Conservation (phyloP, 2,888 invertebrate genomes). For the Chironomus tentans region DNA sequence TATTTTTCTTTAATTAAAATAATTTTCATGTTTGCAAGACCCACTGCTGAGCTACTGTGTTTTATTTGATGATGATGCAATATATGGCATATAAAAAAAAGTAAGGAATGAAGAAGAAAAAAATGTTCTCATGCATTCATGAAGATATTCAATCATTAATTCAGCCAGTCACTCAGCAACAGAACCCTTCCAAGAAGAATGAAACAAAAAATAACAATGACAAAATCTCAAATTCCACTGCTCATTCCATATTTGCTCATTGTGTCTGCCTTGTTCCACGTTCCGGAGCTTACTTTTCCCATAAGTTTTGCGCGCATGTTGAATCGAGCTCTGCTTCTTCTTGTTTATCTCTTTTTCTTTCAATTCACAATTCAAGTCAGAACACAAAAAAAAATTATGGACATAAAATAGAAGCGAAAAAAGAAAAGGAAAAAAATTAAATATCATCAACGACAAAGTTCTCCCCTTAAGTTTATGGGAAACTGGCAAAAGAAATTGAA, state of each 20-base stretch:
- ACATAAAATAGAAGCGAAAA: slow-evolving; percentile 10
- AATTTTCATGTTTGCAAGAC: not conserved
- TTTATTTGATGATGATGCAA: not conserved
- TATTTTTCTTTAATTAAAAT: slow-evolving; percentile 11
- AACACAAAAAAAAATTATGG: not conserved
- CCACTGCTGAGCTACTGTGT: not conserved
- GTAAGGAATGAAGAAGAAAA: too few relatives aligned
- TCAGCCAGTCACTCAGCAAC: not conserved
- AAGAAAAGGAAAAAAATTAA: slow-evolving; percentile 10
- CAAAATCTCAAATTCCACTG: slow-evolving; percentile 24
- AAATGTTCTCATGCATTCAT: slow-evolving; percentile 7
- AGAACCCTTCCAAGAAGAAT: slow-evolving; percentile 18
- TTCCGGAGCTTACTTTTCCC: slow-evolving; percentile 25
- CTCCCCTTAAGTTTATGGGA: slow-evolving; percentile 8
- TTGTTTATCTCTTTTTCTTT: not conserved
- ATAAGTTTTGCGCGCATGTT: slow-evolving; percentile 16
- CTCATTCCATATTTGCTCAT: slow-evolving; percentile 1
- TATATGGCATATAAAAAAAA: not conserved
- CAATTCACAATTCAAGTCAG: not conserved
- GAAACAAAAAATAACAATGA: not conserved
- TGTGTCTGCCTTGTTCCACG: slow-evolving; percentile 2
- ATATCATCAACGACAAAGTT: slow-evolving; percentile 20
- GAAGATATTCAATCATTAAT: too few relatives aligned
- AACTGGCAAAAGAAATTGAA: slow-evolving; percentile 17
- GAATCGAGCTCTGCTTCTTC: slow-evolving; percentile 11